A percentile compares a stretch with the other conserved stretches of the same genome.
These are phyloP conservation scores for Cecropterus lyciades DNA, from an alignment of 1,140 invertebrate genomes.

Conservation along the genomic window DNA sequence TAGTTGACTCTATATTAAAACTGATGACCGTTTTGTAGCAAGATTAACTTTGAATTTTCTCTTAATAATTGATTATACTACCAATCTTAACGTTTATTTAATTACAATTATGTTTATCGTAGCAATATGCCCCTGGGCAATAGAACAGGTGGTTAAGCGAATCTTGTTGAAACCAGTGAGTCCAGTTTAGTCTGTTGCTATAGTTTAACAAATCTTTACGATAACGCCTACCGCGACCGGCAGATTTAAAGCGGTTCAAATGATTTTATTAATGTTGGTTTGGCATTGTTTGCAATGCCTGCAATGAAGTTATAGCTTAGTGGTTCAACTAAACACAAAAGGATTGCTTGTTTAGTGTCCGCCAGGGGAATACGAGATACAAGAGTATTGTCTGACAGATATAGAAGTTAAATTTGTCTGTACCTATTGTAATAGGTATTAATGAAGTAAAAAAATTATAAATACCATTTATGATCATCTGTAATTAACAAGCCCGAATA, in stretches of 20 bases:
- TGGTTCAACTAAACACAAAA: not conserved
- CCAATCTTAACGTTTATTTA: no score
- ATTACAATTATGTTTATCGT: no score
- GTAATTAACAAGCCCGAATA: no score
- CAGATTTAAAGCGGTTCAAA: constrained; percentile 46
- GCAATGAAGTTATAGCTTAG: not conserved
- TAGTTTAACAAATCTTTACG: constrained; percentile 19
- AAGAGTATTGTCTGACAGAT: no score
- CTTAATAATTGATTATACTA: no score
- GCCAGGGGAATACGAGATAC: not conserved
- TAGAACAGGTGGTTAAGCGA: constrained; percentile 17
- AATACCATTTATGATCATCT: no score
- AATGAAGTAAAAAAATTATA: no score
- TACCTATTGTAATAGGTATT: no score
- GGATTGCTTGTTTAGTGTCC: not conserved
- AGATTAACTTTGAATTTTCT: no score
- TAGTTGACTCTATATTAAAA: no score
- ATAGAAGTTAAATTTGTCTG: no score
- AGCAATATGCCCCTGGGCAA: not conserved
- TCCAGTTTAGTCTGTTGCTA: constrained; percentile 6
- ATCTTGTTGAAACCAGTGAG: constrained; percentile 4
- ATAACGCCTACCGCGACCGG: constrained; percentile 42
- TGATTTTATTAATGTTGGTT: constrained; percentile 40
- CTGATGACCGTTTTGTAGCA: no score
- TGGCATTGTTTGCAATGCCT: not conserved